These are phyloP conservation scores for Aethina tumida DNA, from an alignment of 1,140 invertebrate species.

Conservation along the genomic window DNA sequence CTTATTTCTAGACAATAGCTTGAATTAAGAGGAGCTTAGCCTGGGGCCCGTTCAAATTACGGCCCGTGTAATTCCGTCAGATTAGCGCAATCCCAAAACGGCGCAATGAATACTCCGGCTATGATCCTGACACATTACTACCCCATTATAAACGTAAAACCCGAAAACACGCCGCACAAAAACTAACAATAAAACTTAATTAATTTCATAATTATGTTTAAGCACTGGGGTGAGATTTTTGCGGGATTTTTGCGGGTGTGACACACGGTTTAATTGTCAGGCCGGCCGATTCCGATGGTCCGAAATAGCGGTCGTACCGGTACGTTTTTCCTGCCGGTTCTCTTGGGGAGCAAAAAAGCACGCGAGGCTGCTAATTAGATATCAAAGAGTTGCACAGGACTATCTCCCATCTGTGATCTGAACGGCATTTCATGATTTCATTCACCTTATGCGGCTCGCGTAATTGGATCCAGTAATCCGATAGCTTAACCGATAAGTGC, in stretches of 20 bases:
- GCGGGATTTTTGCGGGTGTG: too few species aligned
- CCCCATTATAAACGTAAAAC: slow-evolving; percentile 36
- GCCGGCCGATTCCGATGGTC: too few species aligned
- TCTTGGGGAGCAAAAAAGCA: too few species aligned
- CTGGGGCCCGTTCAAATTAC: slow-evolving; percentile 26
- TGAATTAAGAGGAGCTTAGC: slow-evolving; percentile 26
- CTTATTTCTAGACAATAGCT: slow-evolving; percentile 27
- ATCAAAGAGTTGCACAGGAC: slow-evolving; percentile 23
- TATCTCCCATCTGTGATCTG: slow-evolving; percentile 26
- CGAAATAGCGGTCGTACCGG: too few species aligned
- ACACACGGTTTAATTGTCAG: too few species aligned
- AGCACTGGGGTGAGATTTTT: too few species aligned
- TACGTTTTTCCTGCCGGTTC: too few species aligned
- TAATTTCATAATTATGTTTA: too few species aligned
- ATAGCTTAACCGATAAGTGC: slow-evolving; percentile 24
- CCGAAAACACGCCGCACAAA: too few species aligned
- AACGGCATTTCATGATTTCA: slow-evolving; percentile 29
- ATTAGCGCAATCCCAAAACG: slow-evolving; percentile 32
- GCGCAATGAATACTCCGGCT: slow-evolving; percentile 30
- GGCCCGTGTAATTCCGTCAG: slow-evolving; percentile 34
- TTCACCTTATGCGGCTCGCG: slow-evolving; percentile 28
- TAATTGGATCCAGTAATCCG: slow-evolving; percentile 30
- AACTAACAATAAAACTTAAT: too few species aligned
- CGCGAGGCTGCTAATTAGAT: slow-evolving; percentile 28
- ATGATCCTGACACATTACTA: slow-evolving; percentile 36